These are phyloP conservation scores for Gila orcuttii DNA, from an alignment of 2,113 vertebrate genomes.

Conservation along the genomic window DNA sequence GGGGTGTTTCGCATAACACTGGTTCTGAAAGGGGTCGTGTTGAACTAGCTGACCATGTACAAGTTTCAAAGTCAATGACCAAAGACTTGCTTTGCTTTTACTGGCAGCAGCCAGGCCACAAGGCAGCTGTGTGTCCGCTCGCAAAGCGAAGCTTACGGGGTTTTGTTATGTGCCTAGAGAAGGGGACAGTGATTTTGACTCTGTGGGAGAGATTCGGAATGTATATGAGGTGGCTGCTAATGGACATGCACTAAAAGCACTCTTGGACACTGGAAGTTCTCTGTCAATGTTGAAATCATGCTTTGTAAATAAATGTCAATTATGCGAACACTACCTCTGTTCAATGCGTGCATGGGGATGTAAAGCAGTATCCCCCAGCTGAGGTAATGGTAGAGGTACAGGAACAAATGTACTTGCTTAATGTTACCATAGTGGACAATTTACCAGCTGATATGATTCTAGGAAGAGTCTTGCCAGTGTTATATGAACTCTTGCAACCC, in stretches of 20 bases:
- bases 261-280: slow-evolving; percentile 27
- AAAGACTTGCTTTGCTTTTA: no score
- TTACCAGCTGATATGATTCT: slow-evolving; percentile 33
- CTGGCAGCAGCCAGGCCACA: no score
- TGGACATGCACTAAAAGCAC: neutral
- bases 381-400: neutral
- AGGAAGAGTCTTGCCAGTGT: neutral
- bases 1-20: no score
- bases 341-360: neutral
- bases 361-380: no score
- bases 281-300: neutral
- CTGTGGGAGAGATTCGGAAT: no score
- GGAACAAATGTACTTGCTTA: slow-evolving; percentile 9
- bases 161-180: no score
- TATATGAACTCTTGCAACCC: neutral
- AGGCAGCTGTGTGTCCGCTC: no score
- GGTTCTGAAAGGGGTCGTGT: no score
- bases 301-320: neutral
- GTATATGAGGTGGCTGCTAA: neutral
- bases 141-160: no score
- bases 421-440: slow-evolving; percentile 12
- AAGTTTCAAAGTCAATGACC: no score
- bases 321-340: neutral
- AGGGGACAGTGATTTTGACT: no score
- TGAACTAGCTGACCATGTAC: no score